A percentile compares a stretch with the other conserved stretches of the same genome.
These are phyloP conservation scores for Ptilonorhynchus violaceus DNA, from an alignment of 2,113 vertebrate species.

Conservation along the genomic window DNA sequence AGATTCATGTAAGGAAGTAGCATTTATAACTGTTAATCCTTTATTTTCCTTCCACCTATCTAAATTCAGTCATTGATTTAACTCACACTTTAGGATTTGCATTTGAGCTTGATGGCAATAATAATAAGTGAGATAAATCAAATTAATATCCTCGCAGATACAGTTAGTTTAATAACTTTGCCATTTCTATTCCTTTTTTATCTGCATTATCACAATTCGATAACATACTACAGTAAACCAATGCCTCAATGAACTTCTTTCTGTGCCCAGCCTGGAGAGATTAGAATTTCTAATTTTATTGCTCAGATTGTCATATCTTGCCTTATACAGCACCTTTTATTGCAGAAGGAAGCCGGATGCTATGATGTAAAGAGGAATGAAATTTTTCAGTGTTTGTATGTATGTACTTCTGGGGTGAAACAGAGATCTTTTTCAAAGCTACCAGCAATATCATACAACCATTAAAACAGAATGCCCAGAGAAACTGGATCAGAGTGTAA, in stretches of 20 bases:
- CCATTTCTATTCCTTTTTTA: slow-evolving; percentile 33
- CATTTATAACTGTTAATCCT: slow-evolving; percentile 28
- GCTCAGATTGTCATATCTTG: not conserved
- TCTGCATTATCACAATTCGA: slow-evolving; percentile 18
- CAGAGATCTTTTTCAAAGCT: not conserved
- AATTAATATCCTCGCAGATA: slow-evolving; percentile 55
- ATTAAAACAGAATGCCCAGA: not conserved
- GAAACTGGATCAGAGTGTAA: not conserved
- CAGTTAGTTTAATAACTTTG: slow-evolving; percentile 59
- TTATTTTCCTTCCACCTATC: not conserved
- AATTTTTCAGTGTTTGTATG: not conserved
- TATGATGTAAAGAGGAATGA: not conserved
- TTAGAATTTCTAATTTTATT: slow-evolving; percentile 50
- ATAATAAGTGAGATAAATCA: slow-evolving; percentile 54
- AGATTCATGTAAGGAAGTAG: not conserved
- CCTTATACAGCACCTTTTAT: not conserved
- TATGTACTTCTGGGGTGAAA: not conserved
- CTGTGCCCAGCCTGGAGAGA: not conserved
- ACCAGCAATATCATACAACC: not conserved
- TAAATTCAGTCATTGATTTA: slow-evolving; percentile 20
- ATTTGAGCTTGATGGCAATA: slow-evolving; percentile 42
- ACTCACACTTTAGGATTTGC: slow-evolving; percentile 24
- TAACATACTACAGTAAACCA: not conserved
- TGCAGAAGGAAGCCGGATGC: not conserved
- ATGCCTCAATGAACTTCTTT: slow-evolving; percentile 12